Conservation (phyloP, 2,113 vertebrate genomes). For the Theropithecus gelada region DNA sequence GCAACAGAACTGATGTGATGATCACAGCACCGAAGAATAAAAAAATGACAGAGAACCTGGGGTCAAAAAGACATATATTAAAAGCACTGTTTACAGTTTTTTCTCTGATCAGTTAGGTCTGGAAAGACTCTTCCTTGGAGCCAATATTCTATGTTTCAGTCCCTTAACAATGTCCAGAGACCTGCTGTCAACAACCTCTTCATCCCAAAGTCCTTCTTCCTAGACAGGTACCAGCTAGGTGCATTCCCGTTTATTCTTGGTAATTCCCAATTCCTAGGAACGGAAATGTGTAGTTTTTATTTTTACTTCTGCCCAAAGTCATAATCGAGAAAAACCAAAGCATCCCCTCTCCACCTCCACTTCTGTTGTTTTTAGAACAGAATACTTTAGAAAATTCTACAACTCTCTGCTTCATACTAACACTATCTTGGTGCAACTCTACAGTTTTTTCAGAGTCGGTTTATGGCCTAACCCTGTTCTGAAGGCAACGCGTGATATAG, state of each 20-base stretch:
- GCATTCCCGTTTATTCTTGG: neutral
- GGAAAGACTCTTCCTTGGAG: neutral
- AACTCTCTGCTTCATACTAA: neutral
- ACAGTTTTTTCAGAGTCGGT: neutral
- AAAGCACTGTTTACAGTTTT: neutral
- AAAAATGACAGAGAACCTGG: conserved; percentile 86
- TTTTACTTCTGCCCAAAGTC: neutral
- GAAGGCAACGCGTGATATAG: neutral
- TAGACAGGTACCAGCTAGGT: neutral
- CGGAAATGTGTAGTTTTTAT: neutral
- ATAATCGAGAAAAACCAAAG: neutral
- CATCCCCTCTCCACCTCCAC: neutral
- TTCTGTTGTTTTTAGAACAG: neutral
- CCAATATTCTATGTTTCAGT: neutral
- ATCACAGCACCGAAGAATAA: conserved; percentile 86
- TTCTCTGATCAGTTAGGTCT: neutral
- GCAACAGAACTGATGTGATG: conserved; percentile 85
- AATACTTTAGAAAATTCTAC: neutral
- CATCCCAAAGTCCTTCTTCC: neutral
- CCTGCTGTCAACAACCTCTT: neutral
- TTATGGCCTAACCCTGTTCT: neutral
- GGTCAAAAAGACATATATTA: neutral
- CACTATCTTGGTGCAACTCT: neutral
- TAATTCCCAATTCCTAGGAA: neutral
- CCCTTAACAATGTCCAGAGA: neutral